phyloP scores from a whole-genome alignment of 2,888 invertebrate genomes.

The Sminthurides aquaticus region DNA sequence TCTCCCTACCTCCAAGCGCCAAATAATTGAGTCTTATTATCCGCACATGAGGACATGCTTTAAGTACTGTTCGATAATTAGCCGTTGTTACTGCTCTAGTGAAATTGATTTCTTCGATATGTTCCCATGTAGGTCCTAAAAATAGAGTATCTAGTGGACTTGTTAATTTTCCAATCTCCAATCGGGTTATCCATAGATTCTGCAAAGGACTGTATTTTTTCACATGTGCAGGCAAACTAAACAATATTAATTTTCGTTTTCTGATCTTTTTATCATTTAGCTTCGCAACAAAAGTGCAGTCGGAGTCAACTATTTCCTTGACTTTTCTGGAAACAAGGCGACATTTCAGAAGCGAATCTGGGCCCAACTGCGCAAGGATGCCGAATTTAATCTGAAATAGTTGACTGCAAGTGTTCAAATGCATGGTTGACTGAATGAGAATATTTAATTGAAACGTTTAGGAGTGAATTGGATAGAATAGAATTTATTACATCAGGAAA shows the following conservation, averaged over 20 bases:
- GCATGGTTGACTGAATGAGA: too few species aligned
- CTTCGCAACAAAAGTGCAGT: background rate
- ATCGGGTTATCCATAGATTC: background rate
- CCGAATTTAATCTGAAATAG: constrained; percentile 6
- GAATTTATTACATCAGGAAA: too few species aligned
- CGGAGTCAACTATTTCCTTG: background rate
- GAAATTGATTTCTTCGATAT: constrained; percentile 11
- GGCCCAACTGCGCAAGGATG: constrained; percentile 4
- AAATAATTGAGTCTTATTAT: constrained; percentile 8
- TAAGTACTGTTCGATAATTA: constrained; percentile 9
- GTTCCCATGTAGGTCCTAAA: background rate
- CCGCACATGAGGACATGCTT: background rate
- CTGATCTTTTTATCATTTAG: constrained; percentile 13
- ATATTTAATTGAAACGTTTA: too few species aligned
- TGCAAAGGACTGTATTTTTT: background rate
- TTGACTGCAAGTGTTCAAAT: too few species aligned
- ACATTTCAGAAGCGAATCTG: constrained; percentile 1
- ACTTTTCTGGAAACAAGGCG: background rate
- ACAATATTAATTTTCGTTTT: too few species aligned
- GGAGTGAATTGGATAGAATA: too few species aligned
- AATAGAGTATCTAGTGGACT: background rate
- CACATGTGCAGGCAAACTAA: too few species aligned
- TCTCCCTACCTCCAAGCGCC: constrained; percentile 10
- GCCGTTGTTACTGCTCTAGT: constrained; percentile 5
- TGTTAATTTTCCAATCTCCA: constrained; percentile 13